Conservation (phyloP, 2,797 vertebrate species). For the Kryptopterus vitreolus region DNA sequence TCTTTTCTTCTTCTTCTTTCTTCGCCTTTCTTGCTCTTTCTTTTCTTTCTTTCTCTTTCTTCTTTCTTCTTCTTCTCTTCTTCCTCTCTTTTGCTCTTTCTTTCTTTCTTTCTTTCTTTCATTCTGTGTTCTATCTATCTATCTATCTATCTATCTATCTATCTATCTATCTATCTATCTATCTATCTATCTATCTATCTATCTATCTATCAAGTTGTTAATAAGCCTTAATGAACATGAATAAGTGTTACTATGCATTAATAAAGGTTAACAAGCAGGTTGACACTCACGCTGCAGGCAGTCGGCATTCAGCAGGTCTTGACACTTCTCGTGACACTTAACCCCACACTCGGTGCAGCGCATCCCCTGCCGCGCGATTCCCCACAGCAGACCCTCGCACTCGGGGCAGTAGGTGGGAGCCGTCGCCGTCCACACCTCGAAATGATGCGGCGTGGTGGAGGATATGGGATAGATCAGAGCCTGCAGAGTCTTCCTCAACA, state of each 20-base stretch:
- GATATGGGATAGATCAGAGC: conserved; percentile 97
- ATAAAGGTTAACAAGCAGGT: too few species aligned
- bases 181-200: too few species aligned
- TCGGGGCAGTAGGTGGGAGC: conserved; percentile 97
- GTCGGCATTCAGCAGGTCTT: conserved; percentile 96
- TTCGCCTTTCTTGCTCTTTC: not conserved
- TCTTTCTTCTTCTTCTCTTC: not conserved
- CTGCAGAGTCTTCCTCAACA: conserved; percentile 96
- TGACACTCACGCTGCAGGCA: conserved; percentile 93
- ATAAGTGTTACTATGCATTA: too few species aligned
- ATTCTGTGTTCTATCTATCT: not conserved
- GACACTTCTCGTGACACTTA: conserved; percentile 98
- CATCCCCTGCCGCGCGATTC: conserved; percentile 97
- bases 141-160: not conserved
- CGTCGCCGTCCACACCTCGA: conserved; percentile 97
- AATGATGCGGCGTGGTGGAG: conserved; percentile 95
- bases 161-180: too few species aligned
- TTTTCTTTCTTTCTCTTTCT: not conserved
- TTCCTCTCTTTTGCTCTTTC: not conserved
- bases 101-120: not conserved
- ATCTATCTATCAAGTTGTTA: too few species aligned
- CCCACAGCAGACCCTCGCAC: conserved; percentile 97
- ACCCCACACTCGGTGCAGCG: conserved; percentile 94
- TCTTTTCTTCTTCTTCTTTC: not conserved
- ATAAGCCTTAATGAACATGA: too few species aligned